Evolutionary conservation across 2,113 vertebrate genomes (phyloP).

Genomic region (Malurus alboscapulatus): DNA sequence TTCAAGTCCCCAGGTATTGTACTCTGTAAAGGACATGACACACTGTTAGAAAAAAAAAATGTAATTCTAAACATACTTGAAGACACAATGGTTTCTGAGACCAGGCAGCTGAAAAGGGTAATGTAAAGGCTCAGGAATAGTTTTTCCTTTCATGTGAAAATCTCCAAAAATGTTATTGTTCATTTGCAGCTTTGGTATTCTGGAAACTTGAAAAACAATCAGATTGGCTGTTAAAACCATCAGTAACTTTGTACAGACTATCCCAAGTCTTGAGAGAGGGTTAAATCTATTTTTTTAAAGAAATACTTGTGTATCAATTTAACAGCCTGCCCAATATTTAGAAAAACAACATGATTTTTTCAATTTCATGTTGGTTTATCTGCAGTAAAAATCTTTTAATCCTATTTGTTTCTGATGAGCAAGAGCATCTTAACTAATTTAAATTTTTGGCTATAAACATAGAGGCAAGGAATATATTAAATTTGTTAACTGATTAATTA

Average conservation of each 20-base stretch:
- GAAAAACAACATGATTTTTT: neutral
- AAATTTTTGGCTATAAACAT: neutral
- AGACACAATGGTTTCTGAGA: neutral
- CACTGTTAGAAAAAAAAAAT: accelerated
- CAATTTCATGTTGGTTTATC: neutral
- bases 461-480: neutral
- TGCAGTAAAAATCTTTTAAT: neutral
- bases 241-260: neutral
- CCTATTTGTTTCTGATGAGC: neutral
- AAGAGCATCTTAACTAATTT: neutral
- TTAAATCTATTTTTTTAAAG: neutral
- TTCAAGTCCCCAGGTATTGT: neutral
- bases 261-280: neutral
- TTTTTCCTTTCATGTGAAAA: neutral
- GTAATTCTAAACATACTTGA: neutral
- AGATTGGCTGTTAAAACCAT: neutral
- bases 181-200: neutral
- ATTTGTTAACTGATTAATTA: neutral
- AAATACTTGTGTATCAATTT: neutral
- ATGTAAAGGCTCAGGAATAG: neutral
- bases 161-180: neutral
- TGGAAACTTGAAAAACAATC: neutral
- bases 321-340: neutral
- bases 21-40: neutral
- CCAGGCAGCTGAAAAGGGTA: neutral